A percentile compares a stretch with the other conserved stretches of the same genome.
Evolutionary conservation across 2,797 vertebrate genomes (phyloP).

Genomic region (Acipenser transmontanus): DNA sequence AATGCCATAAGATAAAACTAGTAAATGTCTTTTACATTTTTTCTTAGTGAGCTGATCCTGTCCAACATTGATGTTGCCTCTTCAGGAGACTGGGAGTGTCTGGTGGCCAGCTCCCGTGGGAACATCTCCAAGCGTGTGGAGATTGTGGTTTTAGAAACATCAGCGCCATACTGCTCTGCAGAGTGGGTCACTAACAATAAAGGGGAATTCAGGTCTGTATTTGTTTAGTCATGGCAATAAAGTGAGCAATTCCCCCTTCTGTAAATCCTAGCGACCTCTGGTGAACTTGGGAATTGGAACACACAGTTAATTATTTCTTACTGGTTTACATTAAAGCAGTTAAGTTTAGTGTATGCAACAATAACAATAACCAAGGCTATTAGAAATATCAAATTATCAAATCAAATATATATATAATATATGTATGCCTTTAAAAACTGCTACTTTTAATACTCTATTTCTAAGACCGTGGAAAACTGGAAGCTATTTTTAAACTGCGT

Average conservation of each 20-base stretch:
- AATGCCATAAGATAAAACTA: not conserved
- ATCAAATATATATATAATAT: too few species aligned
- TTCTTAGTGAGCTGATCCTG: slow-evolving; percentile 76
- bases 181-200: slow-evolving; percentile 83
- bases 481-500: too few species aligned
- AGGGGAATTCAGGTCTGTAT: slow-evolving; percentile 82
- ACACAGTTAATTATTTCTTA: not conserved
- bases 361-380: too few species aligned
- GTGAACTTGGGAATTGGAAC: not conserved
- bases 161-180: slow-evolving; percentile 73
- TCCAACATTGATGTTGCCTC: slow-evolving; percentile 71
- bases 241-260: too few species aligned
- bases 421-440: too few species aligned
- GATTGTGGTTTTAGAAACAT: slow-evolving; percentile 79
- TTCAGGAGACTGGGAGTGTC: slow-evolving; percentile 80
- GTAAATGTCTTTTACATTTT: slow-evolving; percentile 18
- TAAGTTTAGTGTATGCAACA: too few species aligned
- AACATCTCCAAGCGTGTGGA: slow-evolving; percentile 75
- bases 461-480: too few species aligned
- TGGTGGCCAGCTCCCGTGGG: slow-evolving; percentile 81
- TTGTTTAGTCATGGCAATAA: too few species aligned
- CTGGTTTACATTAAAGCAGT: slow-evolving; percentile 16
- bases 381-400: too few species aligned
- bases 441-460: too few species aligned
- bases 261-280: too few species aligned